These are phyloP conservation scores for Buphagus erythrorhynchus DNA, from an alignment of 2,797 vertebrate genomes.

Conservation along the genomic window DNA sequence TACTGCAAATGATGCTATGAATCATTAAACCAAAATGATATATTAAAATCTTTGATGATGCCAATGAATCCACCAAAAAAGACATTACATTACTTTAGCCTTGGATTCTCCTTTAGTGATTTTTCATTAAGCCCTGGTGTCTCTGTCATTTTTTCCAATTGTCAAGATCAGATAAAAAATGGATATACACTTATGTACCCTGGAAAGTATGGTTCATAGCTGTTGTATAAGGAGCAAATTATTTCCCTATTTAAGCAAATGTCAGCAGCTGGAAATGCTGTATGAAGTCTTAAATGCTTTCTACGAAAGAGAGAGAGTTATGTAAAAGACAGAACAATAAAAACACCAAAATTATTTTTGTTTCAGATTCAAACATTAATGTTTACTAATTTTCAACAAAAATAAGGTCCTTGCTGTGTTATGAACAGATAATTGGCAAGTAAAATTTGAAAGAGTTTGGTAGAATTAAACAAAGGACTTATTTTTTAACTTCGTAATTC, in stretches of 20 bases:
- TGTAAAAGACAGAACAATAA: constrained; percentile 8
- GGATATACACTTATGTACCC: constrained; percentile 18
- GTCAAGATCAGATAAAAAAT: constrained; percentile 15
- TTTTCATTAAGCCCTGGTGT: neutral
- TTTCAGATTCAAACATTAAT: constrained; percentile 26
- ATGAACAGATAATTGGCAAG: neutral
- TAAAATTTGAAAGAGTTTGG: neutral
- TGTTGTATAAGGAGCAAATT: constrained; percentile 62
- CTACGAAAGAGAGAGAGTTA: constrained; percentile 35
- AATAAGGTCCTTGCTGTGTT: neutral
- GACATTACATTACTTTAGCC: neutral
- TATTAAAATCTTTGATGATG: neutral
- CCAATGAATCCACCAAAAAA: neutral
- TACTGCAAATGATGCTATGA: neutral
- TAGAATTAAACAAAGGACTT: neutral
- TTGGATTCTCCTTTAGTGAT: neutral
- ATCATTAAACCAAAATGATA: neutral
- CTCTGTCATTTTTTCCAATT: neutral
- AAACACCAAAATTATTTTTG: neutral
- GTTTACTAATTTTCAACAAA: neutral
- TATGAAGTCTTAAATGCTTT: constrained; percentile 40
- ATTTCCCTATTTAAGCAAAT: constrained; percentile 58
- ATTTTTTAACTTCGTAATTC: neutral
- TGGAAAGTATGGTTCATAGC: constrained; percentile 18
- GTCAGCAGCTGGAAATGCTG: constrained; percentile 29